Evolutionary conservation across 1,140 invertebrate species (phyloP), one percentile per base, ranked within the genome.

Genomic region (Lepidostoma basale): DNA sequence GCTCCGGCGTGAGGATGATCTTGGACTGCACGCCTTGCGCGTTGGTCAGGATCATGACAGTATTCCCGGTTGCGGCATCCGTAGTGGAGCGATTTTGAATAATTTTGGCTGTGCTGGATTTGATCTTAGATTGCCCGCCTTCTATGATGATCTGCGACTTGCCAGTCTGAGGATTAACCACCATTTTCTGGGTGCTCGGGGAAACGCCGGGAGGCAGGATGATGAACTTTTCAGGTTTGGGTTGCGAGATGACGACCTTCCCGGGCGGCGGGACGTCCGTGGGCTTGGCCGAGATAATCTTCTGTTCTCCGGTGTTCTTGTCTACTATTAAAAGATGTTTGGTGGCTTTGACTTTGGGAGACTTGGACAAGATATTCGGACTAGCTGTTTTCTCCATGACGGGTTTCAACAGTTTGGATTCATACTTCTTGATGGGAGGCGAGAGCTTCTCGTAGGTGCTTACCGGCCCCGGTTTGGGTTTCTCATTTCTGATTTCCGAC

Each of bases 1-100:
- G 85, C 72, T 84, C 83, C 2, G 86, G 82, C 28, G 84, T 86
- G 12, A 88, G 74, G 2, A 86, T 76, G 59, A 86, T 81, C 69
- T 83, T 78, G 23, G 84, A 84, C 65, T 86, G 84, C 22, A 82
- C 77, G 33, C 85, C 84, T 69, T 86, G 85, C 33, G 84, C 79
- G 70, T 87, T 85, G 0, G 85, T 87, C 23, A 88, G 80, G 30
- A 87, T 85, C 84, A 88, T 86, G 8, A 87, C 83, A 42, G 86
- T 86, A 68, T 77, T 79, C 8, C 80, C 76, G 12, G 63, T 70
- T 10, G 68, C 59, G 73, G 73, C 2, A 67, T 52, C 28, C 72
- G 74, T 76, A 26, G 76, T 77, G 18, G 78, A 73, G 44, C 75
- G 63, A 62, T 30, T 77, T 64, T 79, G 47, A 47, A 77, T 49